Evolutionary conservation across 2,888 invertebrate genomes (phyloP).

Genomic region (Salticus scenicus): DNA sequence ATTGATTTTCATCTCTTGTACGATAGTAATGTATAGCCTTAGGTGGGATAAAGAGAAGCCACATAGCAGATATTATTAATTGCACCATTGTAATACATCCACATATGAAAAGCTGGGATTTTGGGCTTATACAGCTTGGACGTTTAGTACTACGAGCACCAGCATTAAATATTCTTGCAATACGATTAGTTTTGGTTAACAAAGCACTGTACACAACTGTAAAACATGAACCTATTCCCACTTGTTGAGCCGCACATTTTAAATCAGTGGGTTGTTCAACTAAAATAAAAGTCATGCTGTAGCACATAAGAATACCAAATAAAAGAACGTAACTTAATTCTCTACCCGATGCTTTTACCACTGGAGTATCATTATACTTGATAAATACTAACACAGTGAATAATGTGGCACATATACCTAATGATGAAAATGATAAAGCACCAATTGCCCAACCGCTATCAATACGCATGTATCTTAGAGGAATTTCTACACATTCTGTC

Average conservation of each 20-base stretch:
- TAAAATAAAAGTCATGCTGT: conserved; percentile 76
- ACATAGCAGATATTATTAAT: conserved; percentile 87
- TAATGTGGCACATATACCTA: conserved; percentile 75
- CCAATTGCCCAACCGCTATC: conserved; percentile 92
- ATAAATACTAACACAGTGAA: conserved; percentile 76
- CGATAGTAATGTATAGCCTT: conserved; percentile 93
- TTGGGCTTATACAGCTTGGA: conserved; percentile 77
- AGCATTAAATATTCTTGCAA: conserved; percentile 72
- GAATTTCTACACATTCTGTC: conserved; percentile 76
- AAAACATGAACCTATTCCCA: conserved; percentile 76
- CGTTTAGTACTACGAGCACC: conserved; percentile 76
- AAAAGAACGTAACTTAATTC: conserved; percentile 77
- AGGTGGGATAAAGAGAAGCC: conserved; percentile 94
- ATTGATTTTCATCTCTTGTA: conserved; percentile 91
- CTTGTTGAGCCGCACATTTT: conserved; percentile 76
- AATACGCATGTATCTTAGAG: conserved; percentile 80
- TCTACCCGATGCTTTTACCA: conserved; percentile 77
- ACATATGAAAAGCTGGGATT: conserved; percentile 77
- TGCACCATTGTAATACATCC: conserved; percentile 75
- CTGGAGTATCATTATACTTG: conserved; percentile 75
- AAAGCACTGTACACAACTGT: conserved; percentile 77
- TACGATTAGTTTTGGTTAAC: conserved; percentile 76
- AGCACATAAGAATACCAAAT: conserved; percentile 76
- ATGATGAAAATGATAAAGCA: conserved; percentile 83
- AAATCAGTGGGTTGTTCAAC: conserved; percentile 75